Evolutionary conservation across 30 jellyfish, hydroid and myxozoan genomes (phyloP), one percentile per base, ranked within the genome.

Genomic region (Hydra vulgaris): DNA sequence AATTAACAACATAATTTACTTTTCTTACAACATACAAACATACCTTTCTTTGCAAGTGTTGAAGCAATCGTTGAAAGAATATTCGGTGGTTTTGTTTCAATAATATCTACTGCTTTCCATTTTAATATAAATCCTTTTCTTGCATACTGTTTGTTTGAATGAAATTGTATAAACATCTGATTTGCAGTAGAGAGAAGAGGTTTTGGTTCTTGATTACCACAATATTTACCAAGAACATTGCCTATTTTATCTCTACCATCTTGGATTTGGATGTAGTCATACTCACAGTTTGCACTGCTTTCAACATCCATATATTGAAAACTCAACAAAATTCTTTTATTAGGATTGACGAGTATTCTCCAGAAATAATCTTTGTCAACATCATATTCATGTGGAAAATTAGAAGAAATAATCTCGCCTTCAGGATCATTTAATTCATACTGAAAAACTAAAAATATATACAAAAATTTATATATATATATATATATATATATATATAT

Each of bases 321-420:
- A 8, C 61, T n/a, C 23, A 80, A 77, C 18, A 27, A 61, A 1
- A 78, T 78, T 61, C 67, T 26, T 54, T 23, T 53, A 27, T 53
- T 75, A 3, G 69, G 15, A 22, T 87, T 79, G 21, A 75, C 98
- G 1, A 25, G 20, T 55, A 91, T 79, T 21, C 25, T 23, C 96
- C 96, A 91, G 25, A 53, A 71, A 75, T 95, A 86, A 1, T 73
- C 23, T 23, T 70, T 40, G 21, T 27, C 69, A 7, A 55, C 24
- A 18, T 85, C 84, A 82, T 91, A 86, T 21, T 74, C 75, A 16
- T 70, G 8, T 16, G 94, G 93, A 70, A 21, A 86, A 18, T 74
- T 74, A 7, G 96, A 95, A 52, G 87, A 68, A 18, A 81, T 70
- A 27, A 91, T 80, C 71, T 53, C 85, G 16, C 95, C 95, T 23